Base-by-base conservation (phyloP, 2,797 vertebrate genomes). In the Sebastes taczanowskii region DNA sequence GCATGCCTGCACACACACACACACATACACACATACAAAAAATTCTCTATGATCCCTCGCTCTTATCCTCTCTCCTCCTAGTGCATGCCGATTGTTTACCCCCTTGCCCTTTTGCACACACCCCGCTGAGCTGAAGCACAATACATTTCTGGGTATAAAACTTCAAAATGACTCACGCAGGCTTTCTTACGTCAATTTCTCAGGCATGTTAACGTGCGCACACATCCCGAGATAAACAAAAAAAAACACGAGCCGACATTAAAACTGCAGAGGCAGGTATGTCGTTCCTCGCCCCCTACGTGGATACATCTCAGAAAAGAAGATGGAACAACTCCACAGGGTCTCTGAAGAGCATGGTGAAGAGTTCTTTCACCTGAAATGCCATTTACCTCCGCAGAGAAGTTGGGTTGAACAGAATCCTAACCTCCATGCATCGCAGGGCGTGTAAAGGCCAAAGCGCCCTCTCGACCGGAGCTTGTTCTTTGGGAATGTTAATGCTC, bases 221-320 rank as follows among this genome's bases (percentile, higher is more conserved):
- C 8, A 52, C 73, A 69, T 68, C 53, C 58, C 3, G 65, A 77
- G 68, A 78, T 80, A 64, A 80, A 78, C 67, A 67, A 73, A 84
- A 70, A 78, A 67, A 69, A 79, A 67, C 81, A 85, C 34, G 2
- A 73, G 52, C 4, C 13, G 29, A 60, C 88, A 94, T 94, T 92
- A 94, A 94, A 93, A 83, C 84, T 86, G 89, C 87, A 93, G 60
- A 78, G 86, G 86, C 42, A 64, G 74, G 49, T 81, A 89, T 86
- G 89, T 92, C 84, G 74, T 77, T 74, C 66, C 8, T 71, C 6
- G 2, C 76, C 88, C 92, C 91, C 89, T 74, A 29, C 85, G 23
- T 81, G 81, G 86, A 85, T 56, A 77, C 91, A 89, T 80, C 87
- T 76, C 83, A 77, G 74, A 64, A 53, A 78, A 82, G 68, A 83